Base-by-base conservation (phyloP, 2,888 invertebrate species). In the Oscheius sp. region DNA sequence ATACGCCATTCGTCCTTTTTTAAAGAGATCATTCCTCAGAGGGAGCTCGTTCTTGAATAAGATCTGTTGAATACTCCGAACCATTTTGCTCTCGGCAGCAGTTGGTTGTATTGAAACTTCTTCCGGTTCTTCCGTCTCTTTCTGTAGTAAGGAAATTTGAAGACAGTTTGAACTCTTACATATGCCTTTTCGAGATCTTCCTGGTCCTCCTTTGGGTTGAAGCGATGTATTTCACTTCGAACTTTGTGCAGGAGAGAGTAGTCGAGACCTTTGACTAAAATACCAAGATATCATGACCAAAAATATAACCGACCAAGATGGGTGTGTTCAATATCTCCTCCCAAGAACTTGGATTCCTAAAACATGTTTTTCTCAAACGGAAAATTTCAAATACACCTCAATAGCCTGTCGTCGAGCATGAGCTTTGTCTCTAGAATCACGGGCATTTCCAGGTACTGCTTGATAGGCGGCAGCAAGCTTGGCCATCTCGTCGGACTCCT, bases 301-400 rank as follows among this genome's bases (percentile, higher is more conserved):
- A 21, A 21, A 21, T 21, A 21, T 21, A 21, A 21, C 21, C 21
- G 21, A 21, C 21, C 21, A 21, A 21, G 21, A 91, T 99, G 99
- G 89, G 99, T 99, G 88, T 99, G 99, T 89, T 99, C 97, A 95
- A 99, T 97, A 90, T 99, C 99, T 92, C 99, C 99, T 90, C 99
- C 99, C 91, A 99, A 95, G 91, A 96, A 99, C 91, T 99, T 99
- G 0, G 99, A 99, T 91, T 99, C 98, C 92, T 85, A 70, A 75
- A 84, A 57, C 5, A 59, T 33, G 13, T 13, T 29, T 60, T 21
- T 21, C 21, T 21, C 21, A 21, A 21, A 21, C 21, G 0, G 21
- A 21, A 21, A 21, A 21, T 21, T 21, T 21, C 21, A 21, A 21
- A 21, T 21, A 21, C 21, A 79, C 79, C 65, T 94, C 92, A 89